Percentiles rank a stretch among this genome's conserved stretches.
phyloP scores from a whole-genome alignment of 2,797 vertebrate species.

The Cyclopterus lumpus region DNA sequence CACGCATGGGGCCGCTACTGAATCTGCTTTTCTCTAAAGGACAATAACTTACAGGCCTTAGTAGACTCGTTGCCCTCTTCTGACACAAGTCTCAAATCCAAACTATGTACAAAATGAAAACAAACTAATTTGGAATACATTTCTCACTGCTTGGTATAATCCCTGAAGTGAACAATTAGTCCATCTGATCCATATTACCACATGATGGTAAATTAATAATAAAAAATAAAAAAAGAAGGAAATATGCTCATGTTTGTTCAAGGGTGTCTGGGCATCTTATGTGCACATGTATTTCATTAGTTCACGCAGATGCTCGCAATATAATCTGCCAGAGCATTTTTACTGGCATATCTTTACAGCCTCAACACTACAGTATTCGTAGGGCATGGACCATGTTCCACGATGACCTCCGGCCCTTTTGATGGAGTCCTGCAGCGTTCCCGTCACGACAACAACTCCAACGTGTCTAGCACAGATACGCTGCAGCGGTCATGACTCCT shows the following conservation, averaged over 20 bases:
- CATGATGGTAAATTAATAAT: constrained; percentile 41
- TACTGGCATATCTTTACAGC: constrained; percentile 78
- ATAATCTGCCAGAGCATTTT: constrained; percentile 78
- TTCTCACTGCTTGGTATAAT: constrained; percentile 26
- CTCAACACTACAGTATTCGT: constrained; percentile 68
- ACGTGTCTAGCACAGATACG: constrained; percentile 44
- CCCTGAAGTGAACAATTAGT: constrained; percentile 43
- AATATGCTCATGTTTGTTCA: constrained; percentile 67
- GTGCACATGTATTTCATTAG: constrained; percentile 79
- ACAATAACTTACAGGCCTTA: neutral
- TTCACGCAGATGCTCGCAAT: constrained; percentile 80
- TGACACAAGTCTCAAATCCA: constrained; percentile 1
- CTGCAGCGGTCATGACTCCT: constrained; percentile 31
- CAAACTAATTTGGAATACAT: constrained; percentile 21
- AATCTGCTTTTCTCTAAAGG: neutral
- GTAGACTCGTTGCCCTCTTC: neutral
- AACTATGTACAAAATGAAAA: constrained; percentile 39
- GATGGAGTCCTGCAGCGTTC: constrained; percentile 62
- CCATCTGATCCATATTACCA: constrained; percentile 69
- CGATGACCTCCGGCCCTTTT: constrained; percentile 60
- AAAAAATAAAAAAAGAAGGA: constrained; percentile 32
- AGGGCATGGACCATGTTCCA: constrained; percentile 51
- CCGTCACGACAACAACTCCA: constrained; percentile 53
- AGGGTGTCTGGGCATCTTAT: constrained; percentile 69
- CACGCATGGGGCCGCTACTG: neutral